Percentiles rank a stretch among this genome's conserved stretches.
phyloP scores from a whole-genome alignment of 2,888 invertebrate genomes.

The Dasysyrphus tricinctus region DNA sequence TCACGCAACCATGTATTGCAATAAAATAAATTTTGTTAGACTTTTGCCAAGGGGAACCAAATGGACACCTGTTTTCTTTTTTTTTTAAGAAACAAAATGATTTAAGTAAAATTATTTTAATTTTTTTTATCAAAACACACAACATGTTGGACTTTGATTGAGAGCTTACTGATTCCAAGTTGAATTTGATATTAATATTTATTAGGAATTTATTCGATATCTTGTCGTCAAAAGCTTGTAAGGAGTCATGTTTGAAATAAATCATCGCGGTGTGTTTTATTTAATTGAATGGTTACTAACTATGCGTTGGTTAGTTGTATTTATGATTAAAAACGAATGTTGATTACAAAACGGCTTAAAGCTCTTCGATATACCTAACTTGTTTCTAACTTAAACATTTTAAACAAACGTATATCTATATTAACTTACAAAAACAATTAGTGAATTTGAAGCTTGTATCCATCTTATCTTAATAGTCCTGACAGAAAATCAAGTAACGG shows the following conservation, averaged over 20 bases:
- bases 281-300: slow-evolving; percentile 40
- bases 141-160: slow-evolving; percentile 39
- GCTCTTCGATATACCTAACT: neutral
- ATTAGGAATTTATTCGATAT: slow-evolving; percentile 39
- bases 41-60: neutral
- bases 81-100: slow-evolving; percentile 24
- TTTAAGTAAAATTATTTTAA: slow-evolving; percentile 5
- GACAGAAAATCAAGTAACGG: no score
- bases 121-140: neutral
- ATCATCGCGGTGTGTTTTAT: slow-evolving; percentile 47
- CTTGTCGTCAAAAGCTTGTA: slow-evolving; percentile 49
- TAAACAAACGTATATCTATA: no score
- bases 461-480: no score
- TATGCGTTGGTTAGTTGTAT: no score
- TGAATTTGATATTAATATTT: slow-evolving; percentile 52
- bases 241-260: slow-evolving; percentile 53
- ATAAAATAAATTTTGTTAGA: neutral
- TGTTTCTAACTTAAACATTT: no score
- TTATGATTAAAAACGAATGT: neutral
- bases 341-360: neutral
- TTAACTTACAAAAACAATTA: no score
- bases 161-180: slow-evolving; percentile 40
- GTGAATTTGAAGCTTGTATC: no score
- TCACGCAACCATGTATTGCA: neutral
- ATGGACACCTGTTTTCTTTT: slow-evolving; percentile 14